Evolutionary conservation across 1,140 invertebrate species (phyloP), one percentile per base, ranked within the genome.

Genomic region (Campoletis sonorensis): DNA sequence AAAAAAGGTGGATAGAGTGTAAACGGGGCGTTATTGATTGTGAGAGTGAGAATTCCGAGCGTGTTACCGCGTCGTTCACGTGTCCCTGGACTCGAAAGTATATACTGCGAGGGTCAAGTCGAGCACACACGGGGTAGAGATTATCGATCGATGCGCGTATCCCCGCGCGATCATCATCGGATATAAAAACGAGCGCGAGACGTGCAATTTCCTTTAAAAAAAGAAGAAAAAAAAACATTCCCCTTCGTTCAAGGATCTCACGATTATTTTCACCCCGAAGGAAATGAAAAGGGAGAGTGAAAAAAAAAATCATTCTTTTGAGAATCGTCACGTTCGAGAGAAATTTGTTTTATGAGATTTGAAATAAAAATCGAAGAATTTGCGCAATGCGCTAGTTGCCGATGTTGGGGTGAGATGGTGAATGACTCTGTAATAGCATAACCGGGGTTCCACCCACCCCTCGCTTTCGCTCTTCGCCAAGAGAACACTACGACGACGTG

Each of bases 11-110:
- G 61, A n/a, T n/a, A 70, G 64, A 68, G 80, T 82, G 75, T 84
- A 76, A 85, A 85, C 81, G 83, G 79, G 51, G 82, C 76, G 61
- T 70, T 86, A 86, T 86, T 82, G 85, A 86, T 85, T 86, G 84
- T 85, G 10, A 11, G 68, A 30, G 71, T 26, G 40, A 54, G 33
- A 49, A 73, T 73, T 68, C 58, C 76, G 68, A 64, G 54, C 58
- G 51, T 54, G 73, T 83, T 83, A 79, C 68, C 64, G 68, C 58
- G 15, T 73, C 64, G 67, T 68, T n/a, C 67, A 58, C 45, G 51
- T 54, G 82, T 71, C 76, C 76, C 68, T 83, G 82, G 40, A 79
- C 70, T 45, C 61, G 45, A 49, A 75, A 75, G 23, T 54, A 37
- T 68, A 54, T 58, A 27, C 49, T 16, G 70, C 64, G 80, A 83